Evolutionary conservation across 2,797 vertebrate species (phyloP).

Genomic region (Eulemur mongoz): DNA sequence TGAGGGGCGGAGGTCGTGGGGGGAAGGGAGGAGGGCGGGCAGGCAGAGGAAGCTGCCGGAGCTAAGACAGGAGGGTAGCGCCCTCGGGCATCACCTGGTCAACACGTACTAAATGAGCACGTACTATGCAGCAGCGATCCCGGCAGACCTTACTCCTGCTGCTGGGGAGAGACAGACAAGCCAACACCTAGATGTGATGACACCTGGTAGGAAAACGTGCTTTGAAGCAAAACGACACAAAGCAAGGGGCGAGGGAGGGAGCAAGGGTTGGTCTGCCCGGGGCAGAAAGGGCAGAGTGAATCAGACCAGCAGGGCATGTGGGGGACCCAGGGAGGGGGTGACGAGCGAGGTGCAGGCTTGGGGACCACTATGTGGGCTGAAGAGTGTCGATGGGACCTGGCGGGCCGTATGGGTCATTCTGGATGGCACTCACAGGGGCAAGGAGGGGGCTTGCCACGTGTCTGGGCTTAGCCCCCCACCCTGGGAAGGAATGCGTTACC

Average conservation of each 20-base stretch:
- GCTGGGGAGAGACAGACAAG: rapidly evolving
- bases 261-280: neutral
- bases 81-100: neutral
- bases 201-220: neutral
- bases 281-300: neutral
- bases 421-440: neutral
- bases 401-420: neutral
- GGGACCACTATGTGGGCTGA: neutral
- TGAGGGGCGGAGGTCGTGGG: neutral
- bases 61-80: rapidly evolving
- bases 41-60: neutral
- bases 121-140: neutral
- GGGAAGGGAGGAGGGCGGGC: neutral
- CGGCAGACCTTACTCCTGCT: neutral
- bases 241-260: neutral
- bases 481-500: neutral
- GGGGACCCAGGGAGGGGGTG: neutral
- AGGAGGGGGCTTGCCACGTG: too few relatives aligned
- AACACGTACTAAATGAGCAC: neutral
- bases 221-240: neutral
- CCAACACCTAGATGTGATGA: neutral
- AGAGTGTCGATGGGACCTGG: neutral
- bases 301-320: neutral
- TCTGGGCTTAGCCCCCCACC: neutral
- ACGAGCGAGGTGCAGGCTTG: neutral